Evolutionary conservation across 2,797 vertebrate species (phyloP), one percentile per base, ranked within the genome.

Genomic region (Alca torda): DNA sequence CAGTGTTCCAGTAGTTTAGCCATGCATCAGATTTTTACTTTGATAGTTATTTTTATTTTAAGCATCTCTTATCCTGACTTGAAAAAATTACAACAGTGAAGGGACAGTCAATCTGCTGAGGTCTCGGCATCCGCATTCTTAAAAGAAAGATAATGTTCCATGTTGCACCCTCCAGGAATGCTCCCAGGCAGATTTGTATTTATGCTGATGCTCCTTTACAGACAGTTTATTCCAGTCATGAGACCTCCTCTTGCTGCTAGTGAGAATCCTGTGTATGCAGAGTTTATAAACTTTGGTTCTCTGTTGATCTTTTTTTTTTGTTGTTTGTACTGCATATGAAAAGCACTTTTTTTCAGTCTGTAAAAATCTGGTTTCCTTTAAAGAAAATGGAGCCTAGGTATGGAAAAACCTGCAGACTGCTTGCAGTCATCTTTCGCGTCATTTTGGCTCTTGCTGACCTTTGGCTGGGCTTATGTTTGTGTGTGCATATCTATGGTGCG

Each of bases 31-130:
- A 59, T 86, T 97, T 88, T 94, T 92, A 83, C 83, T 97, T 93
- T 65, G 59, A 59, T 95, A 60, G 53, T 96, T 95, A 69, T 57
- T 97, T 97, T 97, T 96, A 85, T 76, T 96, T 95, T 94, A 68
- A 59, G 45, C 60, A 63, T 90, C 83, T 96, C 92, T 91, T 94
- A 91, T 59, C 73, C 2, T 67, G 65, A 39, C n/a, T 37, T 50
- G 57, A 92, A 64, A 80, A 80, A 89, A 72, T 69, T 33, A 57
- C 30, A 91, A 4, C 56, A 63, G 83, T 5, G 31, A 53, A 86
- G 39, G 89, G 64, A 63, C 33, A 21, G 68, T 68, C 65, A 53
- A 35, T 75, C 76, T 85, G 46, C 67, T 87, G 95, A 87, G 88
- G 26, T 84, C 41, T 87, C 78, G 43, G 77, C 35, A 60, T 60